phyloP scores from a whole-genome alignment of 2,797 vertebrate species.

The Microchirus variegatus region DNA sequence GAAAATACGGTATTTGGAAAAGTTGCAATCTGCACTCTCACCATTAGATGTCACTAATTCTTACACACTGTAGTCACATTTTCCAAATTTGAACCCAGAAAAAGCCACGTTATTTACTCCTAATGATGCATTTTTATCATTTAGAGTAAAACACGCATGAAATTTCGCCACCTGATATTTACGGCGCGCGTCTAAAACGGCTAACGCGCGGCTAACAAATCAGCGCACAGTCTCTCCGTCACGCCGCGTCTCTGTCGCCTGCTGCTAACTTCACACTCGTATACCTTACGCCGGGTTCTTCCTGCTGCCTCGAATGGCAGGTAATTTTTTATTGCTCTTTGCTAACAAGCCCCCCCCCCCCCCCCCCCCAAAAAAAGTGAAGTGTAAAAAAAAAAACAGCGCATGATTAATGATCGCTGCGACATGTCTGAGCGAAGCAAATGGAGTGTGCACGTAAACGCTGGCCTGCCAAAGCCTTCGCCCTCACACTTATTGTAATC shows the following conservation, averaged over 20 bases:
- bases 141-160: too few species aligned
- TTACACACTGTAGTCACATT: too few species aligned
- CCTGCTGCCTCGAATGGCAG: slow-evolving; percentile 29
- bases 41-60: too few species aligned
- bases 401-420: slow-evolving; percentile 76
- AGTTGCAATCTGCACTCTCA: too few species aligned
- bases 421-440: slow-evolving; percentile 78
- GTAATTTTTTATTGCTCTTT: slow-evolving; percentile 60
- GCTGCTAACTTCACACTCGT: slow-evolving; percentile 13
- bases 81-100: too few species aligned
- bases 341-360: slow-evolving; percentile 69
- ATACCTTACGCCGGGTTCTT: slow-evolving; percentile 16
- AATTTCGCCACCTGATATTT: background rate
- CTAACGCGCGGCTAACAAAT: slow-evolving; percentile 1
- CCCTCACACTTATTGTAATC: slow-evolving; percentile 80
- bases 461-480: slow-evolving; percentile 70
- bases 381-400: too few species aligned
- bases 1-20: too few species aligned
- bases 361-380: too few species aligned
- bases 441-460: slow-evolving; percentile 77
- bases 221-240: background rate
- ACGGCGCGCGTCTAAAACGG: slow-evolving; percentile 4
- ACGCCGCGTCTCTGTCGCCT: slow-evolving; percentile 13
- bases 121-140: too few species aligned
- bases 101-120: too few species aligned